Evolutionary conservation across 2,797 vertebrate genomes (phyloP).

Genomic region (Streptopelia turtur): DNA sequence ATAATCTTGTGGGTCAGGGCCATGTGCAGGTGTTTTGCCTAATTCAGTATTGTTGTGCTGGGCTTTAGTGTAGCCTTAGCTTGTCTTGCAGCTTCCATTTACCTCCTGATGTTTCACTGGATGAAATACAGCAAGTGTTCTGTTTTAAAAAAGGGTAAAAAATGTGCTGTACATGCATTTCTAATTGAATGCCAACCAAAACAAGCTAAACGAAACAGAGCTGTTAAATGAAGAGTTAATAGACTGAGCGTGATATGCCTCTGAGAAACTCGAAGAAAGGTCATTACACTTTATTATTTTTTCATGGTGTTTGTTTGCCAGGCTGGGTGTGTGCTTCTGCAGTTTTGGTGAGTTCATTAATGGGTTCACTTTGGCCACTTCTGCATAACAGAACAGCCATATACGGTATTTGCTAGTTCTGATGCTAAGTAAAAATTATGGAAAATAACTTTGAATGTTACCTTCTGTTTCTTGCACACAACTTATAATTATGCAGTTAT

Average conservation of each 20-base stretch:
- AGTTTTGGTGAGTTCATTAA: constrained; percentile 2
- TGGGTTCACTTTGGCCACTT: constrained; percentile 8
- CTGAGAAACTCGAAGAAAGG: background rate
- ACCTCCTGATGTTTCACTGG: background rate
- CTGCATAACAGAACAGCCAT: background rate
- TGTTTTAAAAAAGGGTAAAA: background rate
- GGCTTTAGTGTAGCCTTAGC: background rate
- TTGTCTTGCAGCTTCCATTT: constrained; percentile 16
- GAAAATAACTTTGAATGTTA: constrained; percentile 63
- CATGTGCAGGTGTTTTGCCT: background rate
- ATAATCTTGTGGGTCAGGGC: background rate
- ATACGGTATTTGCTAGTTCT: background rate
- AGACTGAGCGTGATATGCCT: constrained; percentile 2
- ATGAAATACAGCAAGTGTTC: background rate
- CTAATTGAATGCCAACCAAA: constrained; percentile 33
- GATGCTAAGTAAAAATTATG: background rate
- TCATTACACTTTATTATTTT: constrained; percentile 26
- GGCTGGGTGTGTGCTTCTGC: background rate
- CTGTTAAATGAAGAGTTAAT: constrained; percentile 54
- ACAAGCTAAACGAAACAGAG: constrained; percentile 5
- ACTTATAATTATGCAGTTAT: constrained; percentile 58
- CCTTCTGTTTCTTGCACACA: constrained; percentile 58
- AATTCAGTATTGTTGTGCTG: background rate
- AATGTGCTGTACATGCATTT: background rate
- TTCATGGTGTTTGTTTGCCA: constrained; percentile 1